phyloP scores from a whole-genome alignment of 2,797 vertebrate species.

The Sebastes trivittatus region DNA sequence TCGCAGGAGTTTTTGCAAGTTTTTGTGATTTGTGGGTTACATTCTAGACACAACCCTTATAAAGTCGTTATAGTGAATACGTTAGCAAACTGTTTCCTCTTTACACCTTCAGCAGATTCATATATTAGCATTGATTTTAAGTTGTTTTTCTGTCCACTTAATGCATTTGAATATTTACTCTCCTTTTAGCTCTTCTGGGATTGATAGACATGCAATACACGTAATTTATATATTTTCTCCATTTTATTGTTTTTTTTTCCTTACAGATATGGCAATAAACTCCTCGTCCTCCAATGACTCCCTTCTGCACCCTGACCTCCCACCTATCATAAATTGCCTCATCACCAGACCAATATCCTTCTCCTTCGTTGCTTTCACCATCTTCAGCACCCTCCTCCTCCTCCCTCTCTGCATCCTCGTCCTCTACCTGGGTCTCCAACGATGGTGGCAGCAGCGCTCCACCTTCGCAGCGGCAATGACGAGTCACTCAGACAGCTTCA shows the following conservation, averaged over 20 bases:
- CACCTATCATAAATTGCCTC: rapidly evolving
- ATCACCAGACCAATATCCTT: rapidly evolving
- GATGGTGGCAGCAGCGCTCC: not conserved
- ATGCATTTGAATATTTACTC: too few species aligned
- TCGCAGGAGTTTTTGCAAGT: too few species aligned
- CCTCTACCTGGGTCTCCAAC: constrained; percentile 4
- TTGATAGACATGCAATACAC: too few species aligned
- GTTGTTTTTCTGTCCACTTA: too few species aligned
- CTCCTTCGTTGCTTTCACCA: rapidly evolving
- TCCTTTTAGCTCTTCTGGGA: too few species aligned
- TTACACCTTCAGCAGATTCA: too few species aligned
- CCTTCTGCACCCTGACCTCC: not conserved
- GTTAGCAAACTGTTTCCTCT: too few species aligned
- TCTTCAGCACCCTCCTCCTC: not conserved
- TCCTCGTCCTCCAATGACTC: not conserved
- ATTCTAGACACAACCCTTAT: too few species aligned
- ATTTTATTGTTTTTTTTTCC: not conserved
- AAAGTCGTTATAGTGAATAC: too few species aligned
- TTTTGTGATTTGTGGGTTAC: too few species aligned
- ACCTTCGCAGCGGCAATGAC: not conserved
- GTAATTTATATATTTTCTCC: too few species aligned
- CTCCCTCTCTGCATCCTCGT: constrained; percentile 3
- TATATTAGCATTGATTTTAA: too few species aligned
- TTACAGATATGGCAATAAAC: not conserved
- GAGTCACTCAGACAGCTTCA: constrained; percentile 19